phyloP scores from a whole-genome alignment of 2,888 invertebrate genomes.

The Therioaphis trifolii region DNA sequence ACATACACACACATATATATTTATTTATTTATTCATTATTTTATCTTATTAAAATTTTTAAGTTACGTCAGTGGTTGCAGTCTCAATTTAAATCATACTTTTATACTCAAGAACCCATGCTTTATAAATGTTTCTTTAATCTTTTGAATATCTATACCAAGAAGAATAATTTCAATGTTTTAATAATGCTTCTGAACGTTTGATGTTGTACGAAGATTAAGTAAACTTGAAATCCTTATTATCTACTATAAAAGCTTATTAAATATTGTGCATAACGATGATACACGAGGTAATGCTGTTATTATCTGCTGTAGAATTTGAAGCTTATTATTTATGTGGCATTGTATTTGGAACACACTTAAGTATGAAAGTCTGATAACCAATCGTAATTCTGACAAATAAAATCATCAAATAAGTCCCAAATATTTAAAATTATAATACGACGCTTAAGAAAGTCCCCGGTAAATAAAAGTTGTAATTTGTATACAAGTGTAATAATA shows the following conservation, averaged over 20 bases:
- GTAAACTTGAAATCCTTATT: background rate
- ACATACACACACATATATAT: too few species aligned
- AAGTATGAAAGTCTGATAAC: too few species aligned
- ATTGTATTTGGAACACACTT: too few species aligned
- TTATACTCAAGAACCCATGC: background rate
- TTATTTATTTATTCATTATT: background rate
- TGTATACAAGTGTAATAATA: too few species aligned
- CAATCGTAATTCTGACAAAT: too few species aligned
- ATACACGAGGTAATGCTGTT: too few species aligned
- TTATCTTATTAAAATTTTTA: background rate
- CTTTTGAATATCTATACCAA: background rate
- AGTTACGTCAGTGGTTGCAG: background rate
- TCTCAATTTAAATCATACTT: background rate
- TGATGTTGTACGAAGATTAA: constrained; percentile 14
- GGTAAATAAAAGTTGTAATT: too few species aligned
- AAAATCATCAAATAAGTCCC: too few species aligned
- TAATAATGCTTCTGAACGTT: constrained; percentile 1
- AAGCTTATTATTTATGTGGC: too few species aligned
- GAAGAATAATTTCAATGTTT: constrained; percentile 4
- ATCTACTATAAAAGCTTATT: background rate
- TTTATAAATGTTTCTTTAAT: constrained; percentile 27
- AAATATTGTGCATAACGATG: background rate
- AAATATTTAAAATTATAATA: too few species aligned
- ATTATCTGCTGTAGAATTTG: too few species aligned
- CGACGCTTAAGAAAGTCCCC: too few species aligned